Evolutionary conservation across 2,113 vertebrate genomes (phyloP), one percentile per base, ranked within the genome.

Genomic region (Cinclus cinclus): DNA sequence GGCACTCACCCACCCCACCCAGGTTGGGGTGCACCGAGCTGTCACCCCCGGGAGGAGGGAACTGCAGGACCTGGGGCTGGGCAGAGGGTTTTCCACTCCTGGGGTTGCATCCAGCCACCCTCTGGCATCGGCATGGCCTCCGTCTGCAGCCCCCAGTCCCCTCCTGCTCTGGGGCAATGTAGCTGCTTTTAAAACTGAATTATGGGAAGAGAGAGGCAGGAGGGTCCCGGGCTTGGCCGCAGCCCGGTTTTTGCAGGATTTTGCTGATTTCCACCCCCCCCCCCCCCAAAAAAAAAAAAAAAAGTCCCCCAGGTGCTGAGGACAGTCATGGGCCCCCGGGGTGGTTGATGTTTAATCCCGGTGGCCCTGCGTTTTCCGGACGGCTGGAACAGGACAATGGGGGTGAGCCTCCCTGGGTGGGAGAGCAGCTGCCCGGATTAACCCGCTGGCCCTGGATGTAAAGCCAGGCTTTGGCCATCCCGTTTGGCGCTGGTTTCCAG

Each of bases 371-470:
- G 22, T 79, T 92, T 91, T 92, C 87, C 15, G 3, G 62, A 7
- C 0, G 62, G 83, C 94, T 92, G 95, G 65, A 94, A 92, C 56
- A 15, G 87, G 89, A 87, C 37, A 76, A 82, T 73, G 89, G 55
- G 41, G 28, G 19, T 74, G 90, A 83, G 76, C 67, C 84, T 52
- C 24, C 22, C 75, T 8, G 88, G 87, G 67, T 67, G 85, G 83
- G 92, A 85, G 41, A 80, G 88, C 94, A 83, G 94, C 92, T 95
- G 89, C 87, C 63, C 0, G 73, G 77, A 69, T 92, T 89, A 94
- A 90, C 89, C 69, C 8, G 4, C 37, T 75, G 91, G 60, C 71
- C 89, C 64, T 0, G 6, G 18, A 9, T 46, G 74, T 7, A 90
- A 74, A 83, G 80, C 53, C 4, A 0, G 81, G 93, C 87, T 95